Percentiles rank a stretch among this genome's conserved stretches.
Evolutionary conservation across 2,888 invertebrate genomes (phyloP).

Genomic region (Physocephala rufipes): DNA sequence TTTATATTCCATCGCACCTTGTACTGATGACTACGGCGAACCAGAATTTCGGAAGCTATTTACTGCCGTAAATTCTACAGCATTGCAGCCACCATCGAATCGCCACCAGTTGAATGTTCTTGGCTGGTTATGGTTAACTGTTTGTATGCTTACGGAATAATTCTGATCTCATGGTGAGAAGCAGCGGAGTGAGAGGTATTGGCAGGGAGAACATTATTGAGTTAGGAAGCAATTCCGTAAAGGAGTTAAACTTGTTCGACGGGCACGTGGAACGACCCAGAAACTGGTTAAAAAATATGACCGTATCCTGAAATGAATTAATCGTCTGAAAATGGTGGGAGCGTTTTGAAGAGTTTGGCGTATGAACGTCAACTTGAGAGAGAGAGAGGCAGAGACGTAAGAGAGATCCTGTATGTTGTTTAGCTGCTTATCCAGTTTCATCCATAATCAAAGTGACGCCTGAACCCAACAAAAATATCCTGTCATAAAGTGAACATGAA

Average conservation of each 20-base stretch:
- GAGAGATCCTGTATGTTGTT: too few species aligned
- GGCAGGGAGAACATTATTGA: conserved; percentile 27
- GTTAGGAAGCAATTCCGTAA: conserved; percentile 49
- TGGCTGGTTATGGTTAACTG: background rate
- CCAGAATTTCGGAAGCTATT: conserved; percentile 40
- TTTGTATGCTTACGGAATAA: background rate
- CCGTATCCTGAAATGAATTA: conserved; percentile 33
- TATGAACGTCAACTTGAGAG: too few species aligned
- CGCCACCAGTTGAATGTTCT: too few species aligned
- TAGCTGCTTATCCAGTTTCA: too few species aligned
- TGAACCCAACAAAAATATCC: too few species aligned
- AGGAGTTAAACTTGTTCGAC: conserved; percentile 64
- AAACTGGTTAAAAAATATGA: conserved; percentile 39
- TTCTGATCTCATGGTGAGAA: background rate
- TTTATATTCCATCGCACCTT: conserved; percentile 37
- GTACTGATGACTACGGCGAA: conserved; percentile 39
- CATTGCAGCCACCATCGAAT: conserved; percentile 15
- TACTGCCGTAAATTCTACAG: too few species aligned
- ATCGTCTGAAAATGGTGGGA: too few species aligned
- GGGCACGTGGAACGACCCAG: conserved; percentile 55
- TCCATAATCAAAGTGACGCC: too few species aligned
- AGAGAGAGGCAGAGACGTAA: too few species aligned
- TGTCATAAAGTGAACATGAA: too few species aligned
- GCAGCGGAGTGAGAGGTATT: background rate
- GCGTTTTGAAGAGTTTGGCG: too few species aligned